Percentiles rank a stretch among this genome's conserved stretches.
Evolutionary conservation across 2,888 invertebrate species (phyloP).

Genomic region (Xanthia togata): DNA sequence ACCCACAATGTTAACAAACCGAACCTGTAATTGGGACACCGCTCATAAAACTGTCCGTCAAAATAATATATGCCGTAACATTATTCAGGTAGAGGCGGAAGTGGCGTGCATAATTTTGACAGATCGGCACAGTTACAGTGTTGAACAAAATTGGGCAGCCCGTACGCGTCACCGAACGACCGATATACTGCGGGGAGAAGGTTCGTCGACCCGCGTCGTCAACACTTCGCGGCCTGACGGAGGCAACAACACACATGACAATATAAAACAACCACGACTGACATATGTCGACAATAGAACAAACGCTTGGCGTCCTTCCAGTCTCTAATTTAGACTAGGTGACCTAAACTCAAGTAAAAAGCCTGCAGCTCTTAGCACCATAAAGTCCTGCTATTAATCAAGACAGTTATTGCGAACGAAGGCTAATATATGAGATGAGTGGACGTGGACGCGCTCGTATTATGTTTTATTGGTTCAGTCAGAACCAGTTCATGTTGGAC

Average conservation of each 20-base stretch:
- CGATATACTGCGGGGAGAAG: constrained; percentile 76
- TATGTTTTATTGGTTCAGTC: constrained; percentile 55
- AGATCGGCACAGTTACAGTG: constrained; percentile 72
- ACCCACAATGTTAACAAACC: constrained; percentile 69
- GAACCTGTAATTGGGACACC: constrained; percentile 56
- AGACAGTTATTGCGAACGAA: constrained; percentile 52
- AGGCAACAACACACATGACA: constrained; percentile 78
- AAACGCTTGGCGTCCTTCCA: constrained; percentile 87
- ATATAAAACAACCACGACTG: constrained; percentile 81
- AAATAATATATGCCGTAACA: constrained; percentile 63
- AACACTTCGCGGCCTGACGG: constrained; percentile 72
- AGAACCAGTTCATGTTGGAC: constrained; percentile 46
- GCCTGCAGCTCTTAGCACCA: constrained; percentile 64
- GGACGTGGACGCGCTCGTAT: constrained; percentile 36
- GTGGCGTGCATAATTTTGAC: constrained; percentile 71
- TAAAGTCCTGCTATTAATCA: constrained; percentile 57
- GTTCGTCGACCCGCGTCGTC: constrained; percentile 82
- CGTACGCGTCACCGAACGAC: constrained; percentile 75
- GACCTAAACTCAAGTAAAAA: constrained; percentile 75
- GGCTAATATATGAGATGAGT: constrained; percentile 49
- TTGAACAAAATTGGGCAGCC: constrained; percentile 76
- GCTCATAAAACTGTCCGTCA: constrained; percentile 47
- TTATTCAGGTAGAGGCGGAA: constrained; percentile 57
- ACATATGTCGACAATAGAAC: constrained; percentile 84
- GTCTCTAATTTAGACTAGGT: constrained; percentile 85